phyloP scores from a whole-genome alignment of 2,113 vertebrate species.

The Oreochromis tanganicae region DNA sequence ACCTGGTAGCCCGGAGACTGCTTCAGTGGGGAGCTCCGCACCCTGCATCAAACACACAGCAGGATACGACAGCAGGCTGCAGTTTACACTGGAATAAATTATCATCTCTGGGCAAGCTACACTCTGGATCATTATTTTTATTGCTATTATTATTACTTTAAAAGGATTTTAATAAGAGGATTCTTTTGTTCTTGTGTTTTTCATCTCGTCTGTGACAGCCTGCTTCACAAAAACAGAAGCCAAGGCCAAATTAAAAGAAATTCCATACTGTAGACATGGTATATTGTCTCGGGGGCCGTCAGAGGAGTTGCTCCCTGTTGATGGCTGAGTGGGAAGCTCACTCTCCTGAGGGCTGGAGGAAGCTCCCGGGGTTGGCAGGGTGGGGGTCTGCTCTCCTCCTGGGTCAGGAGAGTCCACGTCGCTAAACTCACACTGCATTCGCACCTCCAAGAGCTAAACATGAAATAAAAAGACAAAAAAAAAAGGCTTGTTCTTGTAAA shows the following conservation, averaged over 20 bases:
- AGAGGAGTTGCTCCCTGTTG: constrained; percentile 84
- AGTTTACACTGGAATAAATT: background rate
- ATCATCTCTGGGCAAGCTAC: background rate
- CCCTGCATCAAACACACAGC: constrained; percentile 74
- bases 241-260: background rate
- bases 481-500: background rate
- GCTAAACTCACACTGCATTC: constrained; percentile 85
- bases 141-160: background rate
- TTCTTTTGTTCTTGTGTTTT: background rate
- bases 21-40: constrained; percentile 89
- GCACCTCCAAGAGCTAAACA: constrained; percentile 88
- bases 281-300: constrained; percentile 90
- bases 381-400: constrained; percentile 79
- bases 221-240: background rate
- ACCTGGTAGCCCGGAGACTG: constrained; percentile 94
- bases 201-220: background rate
- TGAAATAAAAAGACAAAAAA: background rate
- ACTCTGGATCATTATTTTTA: background rate
- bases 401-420: constrained; percentile 85
- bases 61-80: background rate
- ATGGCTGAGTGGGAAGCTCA: constrained; percentile 73
- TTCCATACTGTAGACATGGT: constrained; percentile 88
- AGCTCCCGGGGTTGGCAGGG: constrained; percentile 77
- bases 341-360: constrained; percentile 82
- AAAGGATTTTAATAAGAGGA: background rate